These are phyloP conservation scores for Napeogenes inachia DNA, from an alignment of 2,888 invertebrate genomes.

Conservation along the genomic window DNA sequence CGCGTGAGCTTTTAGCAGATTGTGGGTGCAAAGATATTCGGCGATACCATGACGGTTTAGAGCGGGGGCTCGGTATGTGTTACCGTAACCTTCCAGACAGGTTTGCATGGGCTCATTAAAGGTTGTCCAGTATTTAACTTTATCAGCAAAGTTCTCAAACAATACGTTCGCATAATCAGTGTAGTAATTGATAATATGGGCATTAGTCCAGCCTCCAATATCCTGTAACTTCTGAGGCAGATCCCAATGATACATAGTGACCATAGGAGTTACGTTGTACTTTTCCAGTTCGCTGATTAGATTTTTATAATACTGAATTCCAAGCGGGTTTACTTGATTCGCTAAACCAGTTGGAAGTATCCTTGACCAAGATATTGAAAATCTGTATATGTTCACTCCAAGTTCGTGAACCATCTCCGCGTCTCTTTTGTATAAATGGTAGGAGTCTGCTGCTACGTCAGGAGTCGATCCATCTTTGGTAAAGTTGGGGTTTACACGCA, in stretches of 20 bases:
- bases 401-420: conserved; percentile 79
- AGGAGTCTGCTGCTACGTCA: conserved; percentile 83
- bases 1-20: conserved; percentile 85
- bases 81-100: conserved; percentile 76
- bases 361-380: conserved; percentile 86
- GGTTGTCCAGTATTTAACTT: conserved; percentile 85
- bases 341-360: conserved; percentile 83
- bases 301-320: conserved; percentile 86
- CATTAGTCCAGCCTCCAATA: conserved; percentile 83
- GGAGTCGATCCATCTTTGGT: conserved; percentile 78
- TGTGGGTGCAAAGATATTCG: conserved; percentile 83
- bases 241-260: conserved; percentile 85
- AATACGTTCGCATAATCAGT: conserved; percentile 80
- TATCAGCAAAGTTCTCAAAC: conserved; percentile 79
- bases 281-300: conserved; percentile 83
- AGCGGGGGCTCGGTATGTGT: conserved; percentile 78
- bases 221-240: conserved; percentile 81
- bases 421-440: conserved; percentile 80
- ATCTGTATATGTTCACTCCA: conserved; percentile 82
- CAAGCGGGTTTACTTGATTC: conserved; percentile 81
- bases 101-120: conserved; percentile 85
- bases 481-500: conserved; percentile 69
- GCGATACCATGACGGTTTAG: conserved; percentile 79
- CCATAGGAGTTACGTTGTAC: conserved; percentile 83
- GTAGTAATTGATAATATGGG: conserved; percentile 80